phyloP scores from a whole-genome alignment of 2,113 vertebrate species.

The Sphyrna mokarran region DNA sequence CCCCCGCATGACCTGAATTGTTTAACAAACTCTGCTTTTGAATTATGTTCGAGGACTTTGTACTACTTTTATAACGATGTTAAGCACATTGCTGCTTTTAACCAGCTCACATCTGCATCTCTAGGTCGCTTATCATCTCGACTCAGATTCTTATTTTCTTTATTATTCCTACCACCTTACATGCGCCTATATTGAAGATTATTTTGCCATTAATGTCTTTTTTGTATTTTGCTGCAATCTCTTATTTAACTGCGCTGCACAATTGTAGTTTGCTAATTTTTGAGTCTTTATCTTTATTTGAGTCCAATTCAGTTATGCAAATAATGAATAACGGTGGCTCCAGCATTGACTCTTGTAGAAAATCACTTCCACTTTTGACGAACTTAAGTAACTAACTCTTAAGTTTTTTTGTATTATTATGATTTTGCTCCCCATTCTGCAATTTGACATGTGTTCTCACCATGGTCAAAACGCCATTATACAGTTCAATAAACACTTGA shows the following conservation, averaged over 20 bases:
- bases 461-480: neutral
- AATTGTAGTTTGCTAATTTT: no score
- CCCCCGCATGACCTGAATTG: no score
- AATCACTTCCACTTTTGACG: neutral
- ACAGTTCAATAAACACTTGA: neutral
- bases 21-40: neutral
- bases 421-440: neutral
- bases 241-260: no score
- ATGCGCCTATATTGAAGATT: no score
- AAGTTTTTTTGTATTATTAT: neutral
- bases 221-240: no score
- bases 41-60: neutral
- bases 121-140: no score
- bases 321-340: neutral
- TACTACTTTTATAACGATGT: neutral
- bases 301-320: no score
- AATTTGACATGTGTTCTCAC: neutral
- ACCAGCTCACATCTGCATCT: no score
- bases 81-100: neutral
- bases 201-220: no score
- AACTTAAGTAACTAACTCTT: neutral
- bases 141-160: no score
- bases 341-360: neutral
- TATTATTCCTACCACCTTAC: no score
- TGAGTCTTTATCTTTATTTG: no score